Evolutionary conservation across 2,797 vertebrate genomes (phyloP).

Genomic region (Sus cebifrons): DNA sequence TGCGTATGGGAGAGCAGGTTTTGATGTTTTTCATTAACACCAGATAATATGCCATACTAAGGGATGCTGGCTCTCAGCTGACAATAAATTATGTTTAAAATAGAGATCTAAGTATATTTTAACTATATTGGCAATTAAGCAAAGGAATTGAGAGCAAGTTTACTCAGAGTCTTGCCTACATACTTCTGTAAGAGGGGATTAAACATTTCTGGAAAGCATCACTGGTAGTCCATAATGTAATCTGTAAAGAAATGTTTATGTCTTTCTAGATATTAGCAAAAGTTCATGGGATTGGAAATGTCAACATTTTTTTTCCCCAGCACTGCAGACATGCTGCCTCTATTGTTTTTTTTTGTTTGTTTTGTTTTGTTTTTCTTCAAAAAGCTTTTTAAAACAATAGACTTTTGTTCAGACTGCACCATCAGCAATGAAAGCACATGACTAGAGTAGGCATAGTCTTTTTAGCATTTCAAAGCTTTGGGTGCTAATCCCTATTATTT

Average conservation of each 20-base stretch:
- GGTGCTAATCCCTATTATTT: conserved; percentile 59
- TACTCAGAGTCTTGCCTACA: background rate
- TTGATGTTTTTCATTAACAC: conserved; percentile 63
- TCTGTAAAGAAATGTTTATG: background rate
- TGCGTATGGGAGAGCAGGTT: background rate
- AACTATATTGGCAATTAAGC: conserved; percentile 31
- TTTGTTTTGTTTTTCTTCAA: background rate
- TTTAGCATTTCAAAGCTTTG: conserved; percentile 19
- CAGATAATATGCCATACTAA: background rate
- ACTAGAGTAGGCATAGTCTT: background rate
- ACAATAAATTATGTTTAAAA: conserved; percentile 62
- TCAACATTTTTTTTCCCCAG: background rate
- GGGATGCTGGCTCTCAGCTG: conserved; percentile 14
- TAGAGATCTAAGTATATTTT: conserved; percentile 60
- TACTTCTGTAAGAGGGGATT: background rate
- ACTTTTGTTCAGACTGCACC: background rate
- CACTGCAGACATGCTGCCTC: background rate
- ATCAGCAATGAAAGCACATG: conserved; percentile 16
- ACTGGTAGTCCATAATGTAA: conserved; percentile 20
- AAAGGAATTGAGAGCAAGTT: conserved; percentile 56
- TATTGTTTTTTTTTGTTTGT: background rate
- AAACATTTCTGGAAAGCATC: conserved; percentile 61
- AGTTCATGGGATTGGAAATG: conserved; percentile 39
- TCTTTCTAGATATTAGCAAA: conserved; percentile 38
- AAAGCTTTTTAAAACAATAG: conserved; percentile 68